A percentile compares a stretch with the other conserved stretches of the same genome.
Conservation (phyloP, 2,888 invertebrate genomes). For the Polia nebulosa region DNA sequence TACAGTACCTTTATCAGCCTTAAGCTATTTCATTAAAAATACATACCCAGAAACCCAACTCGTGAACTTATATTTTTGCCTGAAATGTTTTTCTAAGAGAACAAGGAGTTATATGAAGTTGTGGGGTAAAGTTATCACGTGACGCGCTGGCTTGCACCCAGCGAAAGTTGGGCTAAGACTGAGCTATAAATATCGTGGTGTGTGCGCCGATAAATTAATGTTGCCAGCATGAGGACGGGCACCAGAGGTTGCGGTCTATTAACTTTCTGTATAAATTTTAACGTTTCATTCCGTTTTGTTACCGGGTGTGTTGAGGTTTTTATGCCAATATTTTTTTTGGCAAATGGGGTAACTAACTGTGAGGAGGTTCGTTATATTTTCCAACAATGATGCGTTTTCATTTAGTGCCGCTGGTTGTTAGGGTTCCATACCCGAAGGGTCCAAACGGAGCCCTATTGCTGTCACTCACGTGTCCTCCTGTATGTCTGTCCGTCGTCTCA, state of each 20-base stretch:
- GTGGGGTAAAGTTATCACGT: constrained; percentile 51
- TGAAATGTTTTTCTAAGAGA: constrained; percentile 28
- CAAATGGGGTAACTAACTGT: not conserved
- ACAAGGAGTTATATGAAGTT: constrained; percentile 45
- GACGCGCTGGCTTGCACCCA: constrained; percentile 46
- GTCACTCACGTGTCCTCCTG: too few species aligned
- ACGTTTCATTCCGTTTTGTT: constrained; percentile 42
- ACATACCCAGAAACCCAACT: constrained; percentile 11
- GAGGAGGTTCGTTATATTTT: constrained; percentile 5
- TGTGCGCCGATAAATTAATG: constrained; percentile 72
- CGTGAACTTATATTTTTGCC: not conserved
- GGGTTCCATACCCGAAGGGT: too few species aligned
- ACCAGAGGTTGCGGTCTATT: constrained; percentile 69
- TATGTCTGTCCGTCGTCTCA: too few species aligned
- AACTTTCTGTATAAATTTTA: constrained; percentile 64
- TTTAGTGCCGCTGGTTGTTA: not conserved
- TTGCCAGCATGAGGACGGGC: constrained; percentile 69
- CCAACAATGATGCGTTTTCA: not conserved
- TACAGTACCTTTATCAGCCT: constrained; percentile 15
- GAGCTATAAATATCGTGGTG: constrained; percentile 67
- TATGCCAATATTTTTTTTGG: not conserved
- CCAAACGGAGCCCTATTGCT: too few species aligned
- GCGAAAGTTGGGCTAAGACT: constrained; percentile 63
- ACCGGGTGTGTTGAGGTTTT: constrained; percentile 4
- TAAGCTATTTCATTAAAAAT: constrained; percentile 41